Percentiles rank a stretch among this genome's conserved stretches.
These are phyloP conservation scores for Zapornia atra DNA, from an alignment of 2,113 vertebrate species.

Conservation along the genomic window DNA sequence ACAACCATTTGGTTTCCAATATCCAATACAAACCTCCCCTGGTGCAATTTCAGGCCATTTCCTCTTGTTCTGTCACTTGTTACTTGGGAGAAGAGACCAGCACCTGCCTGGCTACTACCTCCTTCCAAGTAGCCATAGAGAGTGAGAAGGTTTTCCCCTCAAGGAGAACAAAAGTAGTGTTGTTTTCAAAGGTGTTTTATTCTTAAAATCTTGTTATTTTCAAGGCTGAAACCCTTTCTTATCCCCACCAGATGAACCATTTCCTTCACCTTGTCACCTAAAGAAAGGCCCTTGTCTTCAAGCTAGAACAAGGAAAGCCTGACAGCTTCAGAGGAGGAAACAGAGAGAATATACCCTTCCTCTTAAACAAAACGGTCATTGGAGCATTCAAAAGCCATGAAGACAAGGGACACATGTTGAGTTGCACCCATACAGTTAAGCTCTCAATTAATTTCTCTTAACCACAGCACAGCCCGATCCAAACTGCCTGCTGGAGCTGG, in stretches of 20 bases:
- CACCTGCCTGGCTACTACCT: too few species aligned
- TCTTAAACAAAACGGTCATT: background rate
- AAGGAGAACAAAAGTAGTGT: background rate
- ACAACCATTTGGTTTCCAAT: too few species aligned
- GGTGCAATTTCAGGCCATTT: too few species aligned
- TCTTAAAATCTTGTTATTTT: background rate
- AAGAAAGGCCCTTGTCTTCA: background rate
- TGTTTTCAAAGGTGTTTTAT: background rate
- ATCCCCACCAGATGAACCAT: fast-evolving
- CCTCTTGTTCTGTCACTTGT: too few species aligned
- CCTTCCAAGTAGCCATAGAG: too few species aligned
- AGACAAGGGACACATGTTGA: background rate
- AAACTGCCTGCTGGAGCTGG: background rate
- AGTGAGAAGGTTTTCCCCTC: too few species aligned
- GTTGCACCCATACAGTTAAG: background rate
- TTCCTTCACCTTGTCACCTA: background rate
- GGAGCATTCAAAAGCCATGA: background rate
- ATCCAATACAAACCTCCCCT: too few species aligned
- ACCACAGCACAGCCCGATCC: fast-evolving
- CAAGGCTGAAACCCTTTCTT: background rate
- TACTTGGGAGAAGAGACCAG: too few species aligned
- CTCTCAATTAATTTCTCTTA: background rate
- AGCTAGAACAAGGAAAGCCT: background rate
- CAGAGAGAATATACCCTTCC: background rate
- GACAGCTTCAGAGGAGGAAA: background rate